Evolutionary conservation across 2,888 invertebrate species (phyloP).

Genomic region (Metalampra italica): DNA sequence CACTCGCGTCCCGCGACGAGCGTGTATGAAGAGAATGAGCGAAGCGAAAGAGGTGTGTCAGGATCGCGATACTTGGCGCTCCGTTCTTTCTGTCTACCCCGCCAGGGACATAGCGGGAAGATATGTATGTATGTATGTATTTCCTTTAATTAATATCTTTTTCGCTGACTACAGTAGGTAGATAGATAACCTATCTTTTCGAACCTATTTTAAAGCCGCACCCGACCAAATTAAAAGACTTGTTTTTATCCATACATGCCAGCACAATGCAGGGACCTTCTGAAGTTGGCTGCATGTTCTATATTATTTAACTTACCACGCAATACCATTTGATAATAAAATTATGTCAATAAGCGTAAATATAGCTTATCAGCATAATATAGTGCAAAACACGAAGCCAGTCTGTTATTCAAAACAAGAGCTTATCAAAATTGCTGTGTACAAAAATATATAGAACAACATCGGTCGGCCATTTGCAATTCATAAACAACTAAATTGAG

Average conservation of each 20-base stretch:
- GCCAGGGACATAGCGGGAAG: no score
- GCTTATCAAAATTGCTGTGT: neutral
- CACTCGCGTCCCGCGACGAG: no score
- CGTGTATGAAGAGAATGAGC: no score
- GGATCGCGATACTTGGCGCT: no score
- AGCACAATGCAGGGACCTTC: neutral
- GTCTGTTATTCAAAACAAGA: slow-evolving; percentile 7
- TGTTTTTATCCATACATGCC: slow-evolving; percentile 21
- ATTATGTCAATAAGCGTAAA: neutral
- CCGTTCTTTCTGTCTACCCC: no score
- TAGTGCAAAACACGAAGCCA: neutral
- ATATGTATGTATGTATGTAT: no score
- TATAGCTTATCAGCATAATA: neutral
- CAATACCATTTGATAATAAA: neutral
- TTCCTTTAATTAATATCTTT: no score
- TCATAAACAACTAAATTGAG: neutral
- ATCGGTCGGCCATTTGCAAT: neutral
- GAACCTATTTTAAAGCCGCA: neutral
- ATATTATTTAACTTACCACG: neutral
- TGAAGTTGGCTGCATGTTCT: neutral
- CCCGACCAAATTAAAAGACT: slow-evolving; percentile 15
- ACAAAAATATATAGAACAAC: neutral
- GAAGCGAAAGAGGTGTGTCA: no score
- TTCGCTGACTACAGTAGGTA: no score
- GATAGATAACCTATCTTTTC: no score